Conservation (phyloP, 2,113 vertebrate genomes). For the Sinocyclocheilus maitianheensis region DNA sequence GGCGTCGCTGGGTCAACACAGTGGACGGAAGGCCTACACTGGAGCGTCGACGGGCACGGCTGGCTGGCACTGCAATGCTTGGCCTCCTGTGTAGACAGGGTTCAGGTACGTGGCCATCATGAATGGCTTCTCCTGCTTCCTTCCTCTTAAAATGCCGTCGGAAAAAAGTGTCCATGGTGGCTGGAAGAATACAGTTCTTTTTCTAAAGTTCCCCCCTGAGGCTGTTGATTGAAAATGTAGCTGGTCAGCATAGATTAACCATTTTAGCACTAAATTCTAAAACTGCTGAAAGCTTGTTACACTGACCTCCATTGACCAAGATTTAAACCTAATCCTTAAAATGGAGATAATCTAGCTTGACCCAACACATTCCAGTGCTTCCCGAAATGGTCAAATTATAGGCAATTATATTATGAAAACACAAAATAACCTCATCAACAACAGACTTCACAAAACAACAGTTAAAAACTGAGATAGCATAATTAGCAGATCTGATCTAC, state of each 20-base stretch:
- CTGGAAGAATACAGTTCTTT: constrained; percentile 34
- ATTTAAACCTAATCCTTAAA: constrained; percentile 15
- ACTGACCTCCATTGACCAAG: not conserved
- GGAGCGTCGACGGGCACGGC: constrained; percentile 85
- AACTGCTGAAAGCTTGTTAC: constrained; percentile 10
- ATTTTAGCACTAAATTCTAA: not conserved
- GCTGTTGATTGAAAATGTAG: constrained; percentile 81
- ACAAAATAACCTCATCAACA: not conserved
- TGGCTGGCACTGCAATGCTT: constrained; percentile 76
- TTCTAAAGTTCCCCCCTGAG: not conserved
- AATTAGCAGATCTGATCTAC: not conserved
- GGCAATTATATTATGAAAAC: not conserved
- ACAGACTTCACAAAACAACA: not conserved
- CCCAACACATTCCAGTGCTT: not conserved
- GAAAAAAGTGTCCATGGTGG: constrained; percentile 90
- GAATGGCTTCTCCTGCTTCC: constrained; percentile 42
- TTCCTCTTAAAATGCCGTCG: constrained; percentile 86
- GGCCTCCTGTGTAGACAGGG: constrained; percentile 63
- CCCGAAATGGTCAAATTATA: not conserved
- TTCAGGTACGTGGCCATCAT: not conserved
- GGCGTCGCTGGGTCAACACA: constrained; percentile 72
- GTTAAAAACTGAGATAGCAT: not conserved
- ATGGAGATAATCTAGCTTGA: not conserved
- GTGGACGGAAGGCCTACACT: constrained; percentile 81
- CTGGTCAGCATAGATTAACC: constrained; percentile 44